Conservation (phyloP, 92 coral and sea anemone species). For the Scolanthus callimorphus region DNA sequence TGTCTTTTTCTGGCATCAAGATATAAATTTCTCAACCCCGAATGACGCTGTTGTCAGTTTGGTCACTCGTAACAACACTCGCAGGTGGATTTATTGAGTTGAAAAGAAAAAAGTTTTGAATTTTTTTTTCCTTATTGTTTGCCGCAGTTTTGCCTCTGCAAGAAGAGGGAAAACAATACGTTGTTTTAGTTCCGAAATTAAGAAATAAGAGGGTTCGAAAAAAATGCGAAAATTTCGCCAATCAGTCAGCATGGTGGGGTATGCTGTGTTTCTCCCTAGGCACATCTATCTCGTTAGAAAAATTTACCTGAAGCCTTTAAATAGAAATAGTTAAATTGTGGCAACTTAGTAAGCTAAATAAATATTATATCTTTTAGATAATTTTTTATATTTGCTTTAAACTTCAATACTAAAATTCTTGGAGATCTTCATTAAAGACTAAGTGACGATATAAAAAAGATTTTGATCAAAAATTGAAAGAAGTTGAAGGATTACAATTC, state of each 20-base stretch:
- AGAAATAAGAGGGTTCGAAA: not conserved
- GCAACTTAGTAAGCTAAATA: conserved; percentile 28
- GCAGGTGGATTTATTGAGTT: not conserved
- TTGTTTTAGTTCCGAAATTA: not conserved
- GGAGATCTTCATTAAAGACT: too few relatives aligned
- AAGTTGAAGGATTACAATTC: too few relatives aligned
- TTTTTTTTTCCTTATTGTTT: not conserved
- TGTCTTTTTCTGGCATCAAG: too few relatives aligned
- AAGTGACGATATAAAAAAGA: too few relatives aligned
- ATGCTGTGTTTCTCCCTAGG: too few relatives aligned
- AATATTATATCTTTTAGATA: conserved; percentile 17
- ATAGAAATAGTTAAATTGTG: conserved; percentile 9
- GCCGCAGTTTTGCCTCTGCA: not conserved
- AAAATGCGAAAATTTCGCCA: not conserved
- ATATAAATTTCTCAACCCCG: too few relatives aligned
- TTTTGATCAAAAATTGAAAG: too few relatives aligned
- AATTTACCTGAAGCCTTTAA: not conserved
- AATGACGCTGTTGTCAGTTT: too few relatives aligned
- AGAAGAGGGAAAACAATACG: not conserved
- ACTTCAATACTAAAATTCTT: not conserved
- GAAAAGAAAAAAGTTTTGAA: not conserved
- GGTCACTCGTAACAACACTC: too few relatives aligned
- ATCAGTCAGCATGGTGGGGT: too few relatives aligned
- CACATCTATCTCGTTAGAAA: not conserved
- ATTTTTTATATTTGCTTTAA: not conserved